Evolutionary conservation across 1,140 invertebrate species (phyloP).

Genomic region (Calephelis nemesis): DNA sequence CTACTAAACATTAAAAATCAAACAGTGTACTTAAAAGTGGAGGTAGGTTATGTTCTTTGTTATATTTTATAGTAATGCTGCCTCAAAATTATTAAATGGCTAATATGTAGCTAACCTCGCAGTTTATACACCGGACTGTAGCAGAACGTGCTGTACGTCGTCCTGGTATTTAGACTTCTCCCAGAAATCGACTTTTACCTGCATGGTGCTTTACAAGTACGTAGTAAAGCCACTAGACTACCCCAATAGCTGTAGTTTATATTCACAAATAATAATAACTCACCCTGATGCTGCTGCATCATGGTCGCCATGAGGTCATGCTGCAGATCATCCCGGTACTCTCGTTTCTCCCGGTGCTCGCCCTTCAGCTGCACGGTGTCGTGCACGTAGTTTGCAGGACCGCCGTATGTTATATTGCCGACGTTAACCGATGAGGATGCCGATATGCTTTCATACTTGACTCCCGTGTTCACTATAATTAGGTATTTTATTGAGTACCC

Average conservation of each 20-base stretch:
- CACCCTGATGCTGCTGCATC: constrained; percentile 72
- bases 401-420: constrained; percentile 68
- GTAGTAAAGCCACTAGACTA: too few species aligned
- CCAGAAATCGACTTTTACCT: too few species aligned
- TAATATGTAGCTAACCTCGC: too few species aligned
- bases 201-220: too few species aligned
- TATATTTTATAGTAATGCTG: too few species aligned
- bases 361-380: constrained; percentile 57
- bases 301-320: constrained; percentile 75
- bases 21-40: too few species aligned
- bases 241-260: not conserved
- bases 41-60: too few species aligned
- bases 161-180: too few species aligned
- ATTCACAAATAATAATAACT: not conserved
- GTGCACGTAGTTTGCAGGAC: constrained; percentile 59
- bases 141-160: too few species aligned
- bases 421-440: constrained; percentile 64
- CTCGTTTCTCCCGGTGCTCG: constrained; percentile 59
- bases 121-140: too few species aligned
- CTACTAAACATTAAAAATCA: too few species aligned
- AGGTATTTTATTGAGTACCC: not conserved
- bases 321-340: constrained; percentile 64
- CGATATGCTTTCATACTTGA: constrained; percentile 75
- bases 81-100: too few species aligned
- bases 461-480: constrained; percentile 62